A percentile compares a stretch with the other conserved stretches of the same genome.
Evolutionary conservation across 2,888 invertebrate genomes (phyloP).

Genomic region (Hemithea aestivaria): DNA sequence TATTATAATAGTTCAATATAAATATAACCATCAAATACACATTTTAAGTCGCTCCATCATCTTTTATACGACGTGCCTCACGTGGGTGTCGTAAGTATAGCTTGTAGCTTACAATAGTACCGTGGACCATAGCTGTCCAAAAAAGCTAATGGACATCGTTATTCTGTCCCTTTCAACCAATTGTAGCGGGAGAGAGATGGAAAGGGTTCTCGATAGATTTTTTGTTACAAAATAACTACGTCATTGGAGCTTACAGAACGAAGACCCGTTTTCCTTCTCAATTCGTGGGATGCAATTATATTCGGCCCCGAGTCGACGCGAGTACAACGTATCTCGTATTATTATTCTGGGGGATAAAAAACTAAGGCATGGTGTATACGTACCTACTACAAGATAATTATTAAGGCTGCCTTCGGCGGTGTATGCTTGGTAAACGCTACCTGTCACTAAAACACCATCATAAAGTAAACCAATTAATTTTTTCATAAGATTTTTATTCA

Average conservation of each 20-base stretch:
- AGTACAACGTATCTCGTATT: constrained; percentile 10
- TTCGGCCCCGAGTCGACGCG: constrained; percentile 33
- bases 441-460: too few relatives aligned
- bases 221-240: constrained; percentile 52
- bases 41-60: too few relatives aligned
- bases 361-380: constrained; percentile 42
- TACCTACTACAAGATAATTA: constrained; percentile 15
- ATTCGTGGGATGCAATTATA: constrained; percentile 72
- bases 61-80: too few relatives aligned
- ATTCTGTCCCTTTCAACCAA: constrained; percentile 38
- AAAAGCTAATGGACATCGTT: constrained; percentile 59
- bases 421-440: too few relatives aligned
- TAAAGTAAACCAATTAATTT: too few relatives aligned
- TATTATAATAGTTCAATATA: too few relatives aligned
- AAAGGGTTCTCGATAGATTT: constrained; percentile 29
- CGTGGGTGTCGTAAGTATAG: constrained; percentile 17
- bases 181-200: constrained; percentile 36
- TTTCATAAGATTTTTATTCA: too few relatives aligned
- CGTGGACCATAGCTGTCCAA: constrained; percentile 43
- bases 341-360: constrained; percentile 46
- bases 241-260: constrained; percentile 61
- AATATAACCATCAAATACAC: too few relatives aligned
- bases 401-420: too few relatives aligned
- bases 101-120: constrained; percentile 16
- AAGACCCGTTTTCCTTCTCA: constrained; percentile 62